phyloP scores from a whole-genome alignment of 1,140 invertebrate genomes.

The Eriocheir sinensis region DNA sequence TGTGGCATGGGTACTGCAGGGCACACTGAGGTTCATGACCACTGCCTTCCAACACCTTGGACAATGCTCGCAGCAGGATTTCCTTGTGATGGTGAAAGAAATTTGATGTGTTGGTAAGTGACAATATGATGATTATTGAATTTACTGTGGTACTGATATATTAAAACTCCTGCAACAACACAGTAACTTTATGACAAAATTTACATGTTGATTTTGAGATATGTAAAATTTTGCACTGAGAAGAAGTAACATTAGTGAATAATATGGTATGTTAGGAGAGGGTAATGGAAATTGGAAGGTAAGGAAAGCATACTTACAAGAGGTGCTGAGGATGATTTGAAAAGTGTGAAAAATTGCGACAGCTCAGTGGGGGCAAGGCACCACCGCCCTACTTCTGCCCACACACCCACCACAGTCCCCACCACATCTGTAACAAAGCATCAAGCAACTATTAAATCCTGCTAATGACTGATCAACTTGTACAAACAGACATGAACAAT shows the following conservation, averaged over 20 bases:
- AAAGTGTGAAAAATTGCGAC: conserved; percentile 70
- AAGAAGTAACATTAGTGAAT: no score
- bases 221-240: no score
- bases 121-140: no score
- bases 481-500: no score
- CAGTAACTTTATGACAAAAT: no score
- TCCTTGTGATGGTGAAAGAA: conserved; percentile 32
- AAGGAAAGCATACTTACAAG: conserved; percentile 56
- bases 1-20: conserved; percentile 58
- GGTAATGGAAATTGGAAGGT: no score
- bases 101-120: no score
- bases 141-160: no score
- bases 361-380: conserved; percentile 65
- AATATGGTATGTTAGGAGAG: no score
- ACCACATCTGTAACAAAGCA: conserved; percentile 65
- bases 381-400: conserved; percentile 71
- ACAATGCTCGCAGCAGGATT: conserved; percentile 49
- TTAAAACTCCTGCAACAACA: no score
- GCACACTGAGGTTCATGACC: conserved; percentile 58
- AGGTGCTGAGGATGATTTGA: conserved; percentile 56
- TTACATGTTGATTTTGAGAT: no score
- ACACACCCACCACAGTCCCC: conserved; percentile 67
- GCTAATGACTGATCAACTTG: no score
- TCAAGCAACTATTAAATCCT: background rate
- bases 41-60: conserved; percentile 60